A percentile compares a stretch with the other conserved stretches of the same genome.
These are phyloP conservation scores for Hecatera dysodea DNA, from an alignment of 2,888 invertebrate genomes.

Conservation along the genomic window DNA sequence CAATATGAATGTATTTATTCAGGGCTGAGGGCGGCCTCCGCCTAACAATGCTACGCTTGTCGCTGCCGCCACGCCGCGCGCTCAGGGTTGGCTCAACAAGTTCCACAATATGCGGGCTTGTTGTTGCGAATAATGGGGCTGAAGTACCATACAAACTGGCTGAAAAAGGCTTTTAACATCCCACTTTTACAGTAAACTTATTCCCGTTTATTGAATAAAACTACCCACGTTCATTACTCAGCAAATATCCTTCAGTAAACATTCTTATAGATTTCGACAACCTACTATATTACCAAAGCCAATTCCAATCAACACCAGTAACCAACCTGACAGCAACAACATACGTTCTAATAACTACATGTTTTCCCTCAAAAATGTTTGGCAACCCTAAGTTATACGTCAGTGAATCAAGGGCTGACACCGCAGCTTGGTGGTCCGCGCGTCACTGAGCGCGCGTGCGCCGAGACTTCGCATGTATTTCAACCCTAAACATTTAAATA, in stretches of 20 bases:
- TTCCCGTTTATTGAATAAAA: neutral
- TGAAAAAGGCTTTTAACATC: neutral
- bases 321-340: neutral
- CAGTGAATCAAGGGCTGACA: slow-evolving; percentile 89
- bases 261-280: neutral
- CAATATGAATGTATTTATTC: slow-evolving; percentile 91
- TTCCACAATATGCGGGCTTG: slow-evolving; percentile 37
- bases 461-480: slow-evolving; percentile 81
- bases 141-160: slow-evolving; percentile 6
- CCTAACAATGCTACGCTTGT: slow-evolving; percentile 91
- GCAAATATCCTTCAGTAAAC: neutral
- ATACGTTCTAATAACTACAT: slow-evolving; percentile 15
- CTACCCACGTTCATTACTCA: neutral
- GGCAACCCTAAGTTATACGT: slow-evolving; percentile 79
- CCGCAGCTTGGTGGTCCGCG: slow-evolving; percentile 87
- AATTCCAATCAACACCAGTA: neutral
- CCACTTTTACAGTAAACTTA: neutral
- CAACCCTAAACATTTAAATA: slow-evolving; percentile 87
- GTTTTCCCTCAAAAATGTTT: slow-evolving; percentile 11
- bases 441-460: slow-evolving; percentile 87
- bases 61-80: slow-evolving; percentile 78
- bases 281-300: neutral
- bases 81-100: slow-evolving; percentile 79
- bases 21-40: slow-evolving; percentile 87
- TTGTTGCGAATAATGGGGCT: slow-evolving; percentile 34